phyloP scores from a whole-genome alignment of 2,888 invertebrate genomes.

The Glaucopsyche alexis region DNA sequence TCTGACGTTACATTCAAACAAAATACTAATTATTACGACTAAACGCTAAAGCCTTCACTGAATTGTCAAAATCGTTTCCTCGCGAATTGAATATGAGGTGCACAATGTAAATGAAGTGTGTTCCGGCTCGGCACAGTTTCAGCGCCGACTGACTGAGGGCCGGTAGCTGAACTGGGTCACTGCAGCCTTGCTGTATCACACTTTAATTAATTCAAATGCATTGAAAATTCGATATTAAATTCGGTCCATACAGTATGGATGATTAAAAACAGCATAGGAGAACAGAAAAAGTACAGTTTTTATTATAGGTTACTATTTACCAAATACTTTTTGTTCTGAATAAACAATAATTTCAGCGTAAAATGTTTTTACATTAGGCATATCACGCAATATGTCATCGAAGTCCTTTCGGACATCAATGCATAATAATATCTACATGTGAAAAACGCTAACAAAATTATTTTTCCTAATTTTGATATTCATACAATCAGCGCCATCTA shows the following conservation, averaged over 20 bases:
- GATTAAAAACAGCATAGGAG: background rate
- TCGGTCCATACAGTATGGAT: background rate
- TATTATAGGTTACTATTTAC: background rate
- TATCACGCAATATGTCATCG: background rate
- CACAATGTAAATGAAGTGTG: constrained; percentile 14
- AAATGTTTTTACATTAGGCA: background rate
- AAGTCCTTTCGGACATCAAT: background rate
- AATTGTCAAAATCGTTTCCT: constrained; percentile 16
- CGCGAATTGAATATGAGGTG: background rate
- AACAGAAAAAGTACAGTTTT: background rate
- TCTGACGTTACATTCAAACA: too few species aligned
- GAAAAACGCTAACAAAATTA: background rate
- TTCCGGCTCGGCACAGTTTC: constrained; percentile 16
- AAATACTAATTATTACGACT: too few species aligned
- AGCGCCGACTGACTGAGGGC: constrained; percentile 18
- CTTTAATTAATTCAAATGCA: constrained; percentile 19
- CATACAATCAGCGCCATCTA: constrained; percentile 10
- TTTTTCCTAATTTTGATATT: background rate
- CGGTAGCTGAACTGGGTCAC: constrained; percentile 27
- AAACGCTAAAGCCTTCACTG: background rate
- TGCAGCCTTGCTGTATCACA: constrained; percentile 19
- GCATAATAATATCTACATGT: background rate
- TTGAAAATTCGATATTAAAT: background rate
- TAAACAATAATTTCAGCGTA: too few species aligned
- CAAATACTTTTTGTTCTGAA: too few species aligned